Evolutionary conservation across 2,113 vertebrate species (phyloP).

Genomic region (Chamaea fasciata): DNA sequence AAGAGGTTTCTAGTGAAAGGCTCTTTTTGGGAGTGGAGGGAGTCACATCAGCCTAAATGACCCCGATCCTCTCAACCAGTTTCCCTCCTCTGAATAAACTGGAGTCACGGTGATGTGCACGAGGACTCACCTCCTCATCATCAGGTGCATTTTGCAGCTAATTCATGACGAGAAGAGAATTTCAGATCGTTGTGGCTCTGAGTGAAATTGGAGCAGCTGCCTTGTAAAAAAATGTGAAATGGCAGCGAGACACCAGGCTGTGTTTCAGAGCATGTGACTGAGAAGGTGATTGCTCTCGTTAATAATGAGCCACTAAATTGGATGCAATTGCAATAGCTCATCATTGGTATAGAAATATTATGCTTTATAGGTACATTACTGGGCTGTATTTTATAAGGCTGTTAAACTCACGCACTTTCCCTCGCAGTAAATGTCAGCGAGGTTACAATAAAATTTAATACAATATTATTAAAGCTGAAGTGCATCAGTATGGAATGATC

Average conservation of each 20-base stretch:
- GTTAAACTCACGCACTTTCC: constrained; percentile 46
- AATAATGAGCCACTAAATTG: constrained; percentile 60
- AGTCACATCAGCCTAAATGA: not conserved
- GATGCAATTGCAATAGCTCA: constrained; percentile 55
- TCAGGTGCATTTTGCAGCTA: not conserved
- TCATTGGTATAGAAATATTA: constrained; percentile 54
- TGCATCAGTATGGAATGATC: constrained; percentile 47
- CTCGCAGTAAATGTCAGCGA: constrained; percentile 48
- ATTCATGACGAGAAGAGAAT: not conserved
- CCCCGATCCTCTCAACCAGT: not conserved
- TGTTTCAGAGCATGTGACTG: not conserved
- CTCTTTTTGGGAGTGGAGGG: not conserved
- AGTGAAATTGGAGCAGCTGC: constrained; percentile 30
- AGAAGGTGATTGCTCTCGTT: constrained; percentile 53
- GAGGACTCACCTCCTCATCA: not conserved
- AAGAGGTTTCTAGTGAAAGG: not conserved
- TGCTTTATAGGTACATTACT: constrained; percentile 61
- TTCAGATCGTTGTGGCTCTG: not conserved
- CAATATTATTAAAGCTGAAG: constrained; percentile 61
- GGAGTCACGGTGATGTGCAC: not conserved
- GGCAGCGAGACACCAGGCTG: not conserved
- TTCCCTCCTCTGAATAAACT: not conserved
- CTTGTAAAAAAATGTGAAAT: constrained; percentile 25
- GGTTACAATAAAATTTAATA: constrained; percentile 61
- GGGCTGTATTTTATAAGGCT: constrained; percentile 58